A percentile compares a stretch with the other conserved stretches of the same genome.
phyloP scores from a whole-genome alignment of 1,140 invertebrate species.

The Pissodes strobi region DNA sequence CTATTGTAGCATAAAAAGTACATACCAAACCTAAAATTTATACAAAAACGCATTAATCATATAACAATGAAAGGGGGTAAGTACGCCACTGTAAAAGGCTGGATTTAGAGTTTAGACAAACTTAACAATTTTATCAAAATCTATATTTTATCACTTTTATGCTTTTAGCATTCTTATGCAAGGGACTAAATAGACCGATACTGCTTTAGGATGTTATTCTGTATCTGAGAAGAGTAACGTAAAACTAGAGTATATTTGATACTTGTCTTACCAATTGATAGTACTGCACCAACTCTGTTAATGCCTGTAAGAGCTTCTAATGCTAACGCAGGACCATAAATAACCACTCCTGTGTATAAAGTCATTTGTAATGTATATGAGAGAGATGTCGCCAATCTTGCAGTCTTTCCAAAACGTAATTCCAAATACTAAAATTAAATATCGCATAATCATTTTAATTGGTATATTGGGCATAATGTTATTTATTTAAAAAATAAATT shows the following conservation, averaged over 20 bases:
- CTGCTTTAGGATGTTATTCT: no score
- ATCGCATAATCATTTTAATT: no score
- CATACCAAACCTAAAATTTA: slow-evolving; percentile 66
- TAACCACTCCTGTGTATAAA: slow-evolving; percentile 89
- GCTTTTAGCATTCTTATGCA: no score
- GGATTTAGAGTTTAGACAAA: no score
- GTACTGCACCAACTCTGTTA: slow-evolving; percentile 73
- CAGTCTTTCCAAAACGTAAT: slow-evolving; percentile 73
- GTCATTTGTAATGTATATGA: slow-evolving; percentile 83
- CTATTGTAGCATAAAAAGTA: slow-evolving; percentile 84
- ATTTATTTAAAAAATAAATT: no score
- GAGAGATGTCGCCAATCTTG: slow-evolving; percentile 72
- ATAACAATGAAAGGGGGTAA: no score
- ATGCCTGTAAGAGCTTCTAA: slow-evolving; percentile 86
- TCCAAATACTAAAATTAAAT: slow-evolving; percentile 83
- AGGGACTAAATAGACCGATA: no score
- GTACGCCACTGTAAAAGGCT: no score
- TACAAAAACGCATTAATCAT: not conserved
- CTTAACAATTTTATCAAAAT: not conserved
- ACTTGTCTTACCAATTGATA: slow-evolving; percentile 80
- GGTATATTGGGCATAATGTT: no score
- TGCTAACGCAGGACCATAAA: slow-evolving; percentile 90
- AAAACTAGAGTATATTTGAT: no score
- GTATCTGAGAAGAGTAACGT: no score
- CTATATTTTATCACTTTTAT: no score